Conservation (phyloP, 2,888 invertebrate species). For the Dynastes tityus region DNA sequence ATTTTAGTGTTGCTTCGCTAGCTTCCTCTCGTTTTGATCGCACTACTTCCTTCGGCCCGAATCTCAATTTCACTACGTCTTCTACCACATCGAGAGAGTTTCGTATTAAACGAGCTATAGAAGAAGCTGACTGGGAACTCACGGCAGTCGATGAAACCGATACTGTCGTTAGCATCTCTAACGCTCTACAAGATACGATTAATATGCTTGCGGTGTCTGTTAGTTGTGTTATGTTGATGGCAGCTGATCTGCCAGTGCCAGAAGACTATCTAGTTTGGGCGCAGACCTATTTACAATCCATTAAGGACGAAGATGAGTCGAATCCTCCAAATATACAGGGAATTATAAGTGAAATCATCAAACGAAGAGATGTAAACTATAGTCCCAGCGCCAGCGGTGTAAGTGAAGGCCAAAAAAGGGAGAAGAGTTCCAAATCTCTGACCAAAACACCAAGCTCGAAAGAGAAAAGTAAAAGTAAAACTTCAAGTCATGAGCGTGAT, state of each 20-base stretch:
- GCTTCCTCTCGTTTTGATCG: constrained; percentile 42
- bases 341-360: constrained; percentile 57
- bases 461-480: constrained; percentile 15
- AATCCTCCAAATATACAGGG: constrained; percentile 59
- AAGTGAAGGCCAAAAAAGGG: neutral
- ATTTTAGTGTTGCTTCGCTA: constrained; percentile 28
- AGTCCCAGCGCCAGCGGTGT: neutral
- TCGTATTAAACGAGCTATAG: constrained; percentile 49
- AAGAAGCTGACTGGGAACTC: constrained; percentile 52
- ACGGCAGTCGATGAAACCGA: constrained; percentile 48
- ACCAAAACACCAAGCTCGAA: neutral
- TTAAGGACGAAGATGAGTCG: constrained; percentile 56
- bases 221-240: constrained; percentile 60
- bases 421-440: constrained; percentile 20
- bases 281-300: constrained; percentile 56
- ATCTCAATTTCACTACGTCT: constrained; percentile 13
- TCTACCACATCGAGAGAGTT: constrained; percentile 51
- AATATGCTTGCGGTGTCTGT: constrained; percentile 58
- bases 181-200: constrained; percentile 50
- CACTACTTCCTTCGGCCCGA: neutral
- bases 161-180: constrained; percentile 46
- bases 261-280: constrained; percentile 55
- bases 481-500: neutral
- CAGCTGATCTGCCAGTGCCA: constrained; percentile 54
- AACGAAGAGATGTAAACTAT: constrained; percentile 19